A percentile compares a stretch with the other conserved stretches of the same genome.
Conservation (phyloP, 2,113 vertebrate species). For the Plotosus lineatus region DNA sequence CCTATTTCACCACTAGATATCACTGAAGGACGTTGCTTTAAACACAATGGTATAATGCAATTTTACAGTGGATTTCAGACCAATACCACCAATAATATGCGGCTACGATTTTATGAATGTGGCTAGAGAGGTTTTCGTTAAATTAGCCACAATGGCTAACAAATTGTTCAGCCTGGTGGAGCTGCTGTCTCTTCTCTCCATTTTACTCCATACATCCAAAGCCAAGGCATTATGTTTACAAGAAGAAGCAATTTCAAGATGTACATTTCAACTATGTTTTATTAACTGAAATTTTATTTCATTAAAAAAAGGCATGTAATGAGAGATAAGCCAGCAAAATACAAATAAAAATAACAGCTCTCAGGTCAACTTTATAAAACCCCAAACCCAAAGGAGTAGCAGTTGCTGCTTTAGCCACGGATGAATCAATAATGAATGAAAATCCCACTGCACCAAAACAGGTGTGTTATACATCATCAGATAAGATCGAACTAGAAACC, state of each 20-base stretch:
- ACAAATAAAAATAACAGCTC: constrained; percentile 66
- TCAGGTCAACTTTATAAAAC: constrained; percentile 81
- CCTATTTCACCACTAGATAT: too few relatives aligned
- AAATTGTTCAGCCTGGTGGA: too few relatives aligned
- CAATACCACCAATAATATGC: too few relatives aligned
- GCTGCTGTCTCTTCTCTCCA: neutral
- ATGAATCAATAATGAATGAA: constrained; percentile 46
- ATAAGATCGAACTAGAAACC: constrained; percentile 1
- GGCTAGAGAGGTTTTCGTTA: too few relatives aligned
- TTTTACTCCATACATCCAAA: neutral
- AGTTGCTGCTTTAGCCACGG: constrained; percentile 14
- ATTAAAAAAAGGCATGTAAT: constrained; percentile 69
- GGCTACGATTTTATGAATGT: too few relatives aligned
- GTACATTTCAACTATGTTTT: constrained; percentile 43
- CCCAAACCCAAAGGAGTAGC: constrained; percentile 63
- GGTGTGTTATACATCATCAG: constrained; percentile 13
- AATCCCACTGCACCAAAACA: constrained; percentile 18
- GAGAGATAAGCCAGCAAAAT: constrained; percentile 76
- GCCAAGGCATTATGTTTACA: neutral
- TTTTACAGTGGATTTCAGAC: too few relatives aligned
- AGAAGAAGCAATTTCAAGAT: neutral
- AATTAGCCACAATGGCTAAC: too few relatives aligned
- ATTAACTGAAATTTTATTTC: constrained; percentile 68
- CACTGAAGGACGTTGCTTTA: too few relatives aligned
- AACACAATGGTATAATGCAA: too few relatives aligned